Percentiles rank a stretch among this genome's conserved stretches.
These are phyloP conservation scores for Capreolus pygargus DNA, from an alignment of 2,113 vertebrate species.

Conservation along the genomic window DNA sequence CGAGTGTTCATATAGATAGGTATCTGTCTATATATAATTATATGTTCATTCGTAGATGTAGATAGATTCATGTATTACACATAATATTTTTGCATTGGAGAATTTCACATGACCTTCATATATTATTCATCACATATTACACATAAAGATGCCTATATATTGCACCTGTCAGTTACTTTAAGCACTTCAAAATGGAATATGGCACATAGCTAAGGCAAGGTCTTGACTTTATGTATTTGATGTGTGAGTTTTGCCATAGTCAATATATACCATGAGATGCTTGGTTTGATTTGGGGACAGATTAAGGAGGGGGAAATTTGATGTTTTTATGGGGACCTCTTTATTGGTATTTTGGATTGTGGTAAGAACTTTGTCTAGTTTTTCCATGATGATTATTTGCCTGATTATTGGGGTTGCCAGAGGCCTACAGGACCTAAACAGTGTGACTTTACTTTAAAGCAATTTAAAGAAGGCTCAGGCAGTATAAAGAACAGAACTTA, in stretches of 20 bases:
- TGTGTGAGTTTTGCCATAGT: background rate
- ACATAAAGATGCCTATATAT: background rate
- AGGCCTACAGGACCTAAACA: background rate
- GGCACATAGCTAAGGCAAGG: background rate
- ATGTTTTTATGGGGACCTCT: background rate
- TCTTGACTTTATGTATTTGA: background rate
- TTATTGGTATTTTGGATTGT: background rate
- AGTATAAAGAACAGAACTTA: background rate
- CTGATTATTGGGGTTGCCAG: background rate
- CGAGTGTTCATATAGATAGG: background rate
- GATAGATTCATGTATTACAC: background rate
- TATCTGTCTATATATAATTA: background rate
- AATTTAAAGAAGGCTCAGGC: background rate
- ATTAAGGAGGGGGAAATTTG: background rate
- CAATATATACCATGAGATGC: background rate
- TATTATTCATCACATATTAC: background rate
- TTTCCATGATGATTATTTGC: background rate
- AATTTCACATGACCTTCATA: background rate
- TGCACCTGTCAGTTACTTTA: background rate
- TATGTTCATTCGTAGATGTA: background rate
- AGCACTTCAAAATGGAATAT: background rate
- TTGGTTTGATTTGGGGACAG: background rate
- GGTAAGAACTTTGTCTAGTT: background rate
- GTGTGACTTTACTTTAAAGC: background rate
- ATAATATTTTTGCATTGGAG: background rate